Evolutionary conservation across 2,797 vertebrate species (phyloP), one percentile per base, ranked within the genome.

Genomic region (Xyrichtys novacula): DNA sequence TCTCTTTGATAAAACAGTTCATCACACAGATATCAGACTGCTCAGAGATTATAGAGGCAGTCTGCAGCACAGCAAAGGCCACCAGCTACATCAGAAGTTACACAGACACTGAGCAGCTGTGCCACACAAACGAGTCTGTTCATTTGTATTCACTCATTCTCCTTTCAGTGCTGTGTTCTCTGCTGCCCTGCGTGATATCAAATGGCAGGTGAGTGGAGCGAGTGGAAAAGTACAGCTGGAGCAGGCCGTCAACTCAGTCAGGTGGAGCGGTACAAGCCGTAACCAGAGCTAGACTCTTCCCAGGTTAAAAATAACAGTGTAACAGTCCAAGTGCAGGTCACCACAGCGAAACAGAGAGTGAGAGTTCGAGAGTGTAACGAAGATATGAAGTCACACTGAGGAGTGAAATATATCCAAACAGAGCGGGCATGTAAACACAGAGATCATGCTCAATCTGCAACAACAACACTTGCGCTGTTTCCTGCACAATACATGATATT

Each of bases 281-380:
- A 94, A 94, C 91, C 81, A 91, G 89, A 94, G 91, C 86, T 84
- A 66, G 65, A 54, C 74, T 65, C 71, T 61, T 80, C 61, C 5
- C 31, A 69, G 61, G 92, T 87, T 93, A 94, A 92, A 94, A 94
- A 94, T 94, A 94, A 92, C 89, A 22, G 73, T 50, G 54, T 79
- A 83, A 86, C 47, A 60, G 60, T 60, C 62, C 40, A 48, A 77
- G 66, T 70, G 44, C 42, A 84, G 56, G 74, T 85, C 80, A 67
- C 70, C 22, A 7, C 64, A 49, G 54, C 10, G 38, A 77, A 47
- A 54, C 8, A 22, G 39, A 48, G 44, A 47, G 64, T 47, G 61
- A 23, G 28, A 71, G 62, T 29, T 15, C 50, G 52, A 10, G 25
- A 5, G 17, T 10, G 39, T 2, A 12, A 25, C 26, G 22, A n/a